Evolutionary conservation across 2,797 vertebrate genomes (phyloP).

Genomic region (Periparus ater): DNA sequence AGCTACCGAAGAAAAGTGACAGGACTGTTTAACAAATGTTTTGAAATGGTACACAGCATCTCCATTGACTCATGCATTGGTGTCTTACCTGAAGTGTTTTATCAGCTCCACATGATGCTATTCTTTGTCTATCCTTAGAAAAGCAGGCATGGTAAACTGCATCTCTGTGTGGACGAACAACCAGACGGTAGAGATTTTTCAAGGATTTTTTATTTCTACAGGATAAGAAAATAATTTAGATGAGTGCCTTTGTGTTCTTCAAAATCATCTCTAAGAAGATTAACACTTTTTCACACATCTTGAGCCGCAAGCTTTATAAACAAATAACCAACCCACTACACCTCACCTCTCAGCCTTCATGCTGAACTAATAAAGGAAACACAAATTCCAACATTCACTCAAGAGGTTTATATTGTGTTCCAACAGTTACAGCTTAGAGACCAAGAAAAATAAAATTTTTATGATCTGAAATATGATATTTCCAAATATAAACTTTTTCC

Average conservation of each 20-base stretch:
- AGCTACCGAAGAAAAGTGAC: not conserved
- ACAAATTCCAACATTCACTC: not conserved
- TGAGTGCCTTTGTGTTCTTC: not conserved
- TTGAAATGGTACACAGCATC: not conserved
- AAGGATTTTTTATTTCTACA: constrained; percentile 87
- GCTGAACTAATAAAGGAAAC: not conserved
- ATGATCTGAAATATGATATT: not conserved
- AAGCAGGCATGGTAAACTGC: constrained; percentile 92
- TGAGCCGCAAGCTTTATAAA: not conserved
- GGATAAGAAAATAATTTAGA: not conserved
- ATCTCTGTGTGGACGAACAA: constrained; percentile 92
- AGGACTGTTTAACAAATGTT: not conserved
- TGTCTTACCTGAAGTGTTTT: constrained; percentile 87
- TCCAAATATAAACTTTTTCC: not conserved
- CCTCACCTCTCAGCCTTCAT: not conserved
- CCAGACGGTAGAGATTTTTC: constrained; percentile 87
- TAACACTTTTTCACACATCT: not conserved
- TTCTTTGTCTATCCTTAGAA: constrained; percentile 87
- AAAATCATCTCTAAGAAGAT: not conserved
- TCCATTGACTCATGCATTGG: not conserved
- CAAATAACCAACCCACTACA: not conserved
- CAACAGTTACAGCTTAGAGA: not conserved
- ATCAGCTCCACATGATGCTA: constrained; percentile 92
- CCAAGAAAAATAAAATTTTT: not conserved
- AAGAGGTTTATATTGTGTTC: not conserved